A percentile compares a stretch with the other conserved stretches of the same genome.
Evolutionary conservation across 1,140 invertebrate genomes (phyloP).

Genomic region (Drosophila tani): DNA sequence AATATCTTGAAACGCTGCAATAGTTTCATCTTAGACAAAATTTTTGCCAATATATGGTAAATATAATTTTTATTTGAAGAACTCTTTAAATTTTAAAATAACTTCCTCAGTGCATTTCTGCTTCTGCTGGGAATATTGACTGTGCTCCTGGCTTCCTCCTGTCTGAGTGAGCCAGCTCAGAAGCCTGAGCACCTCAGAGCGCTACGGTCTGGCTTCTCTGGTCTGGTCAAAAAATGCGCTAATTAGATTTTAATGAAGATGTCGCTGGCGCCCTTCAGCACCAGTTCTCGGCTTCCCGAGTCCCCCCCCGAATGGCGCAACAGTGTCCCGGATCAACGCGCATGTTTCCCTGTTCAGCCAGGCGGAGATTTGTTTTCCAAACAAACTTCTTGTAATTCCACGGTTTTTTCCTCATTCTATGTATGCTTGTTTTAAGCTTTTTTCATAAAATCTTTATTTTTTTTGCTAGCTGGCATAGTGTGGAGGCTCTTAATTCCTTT

Average conservation of each 20-base stretch:
- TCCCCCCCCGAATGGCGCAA: constrained; percentile 33
- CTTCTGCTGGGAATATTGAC: constrained; percentile 17
- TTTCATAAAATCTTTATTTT: constrained; percentile 26
- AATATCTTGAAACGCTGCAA: too few species aligned
- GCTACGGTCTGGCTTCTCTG: constrained; percentile 12
- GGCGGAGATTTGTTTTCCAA: constrained; percentile 54
- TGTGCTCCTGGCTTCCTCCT: constrained; percentile 27
- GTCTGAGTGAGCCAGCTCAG: constrained; percentile 30
- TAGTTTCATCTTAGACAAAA: too few species aligned
- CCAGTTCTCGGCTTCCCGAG: background rate
- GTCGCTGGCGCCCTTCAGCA: constrained; percentile 42
- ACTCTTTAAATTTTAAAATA: too few species aligned
- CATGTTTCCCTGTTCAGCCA: constrained; percentile 66
- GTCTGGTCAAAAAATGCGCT: constrained; percentile 56
- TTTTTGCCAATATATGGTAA: too few species aligned
- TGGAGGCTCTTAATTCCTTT: constrained; percentile 4
- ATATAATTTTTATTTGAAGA: too few species aligned
- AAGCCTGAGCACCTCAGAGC: constrained; percentile 10
- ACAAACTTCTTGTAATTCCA: constrained; percentile 47
- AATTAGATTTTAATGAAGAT: constrained; percentile 81
- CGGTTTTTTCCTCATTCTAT: background rate
- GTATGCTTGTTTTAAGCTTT: background rate
- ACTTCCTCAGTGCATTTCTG: constrained; percentile 8
- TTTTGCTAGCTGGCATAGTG: constrained; percentile 22
- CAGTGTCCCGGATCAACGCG: constrained; percentile 66